Base-by-base conservation (phyloP, 2,888 invertebrate genomes). In the Stenodera caucasica region DNA sequence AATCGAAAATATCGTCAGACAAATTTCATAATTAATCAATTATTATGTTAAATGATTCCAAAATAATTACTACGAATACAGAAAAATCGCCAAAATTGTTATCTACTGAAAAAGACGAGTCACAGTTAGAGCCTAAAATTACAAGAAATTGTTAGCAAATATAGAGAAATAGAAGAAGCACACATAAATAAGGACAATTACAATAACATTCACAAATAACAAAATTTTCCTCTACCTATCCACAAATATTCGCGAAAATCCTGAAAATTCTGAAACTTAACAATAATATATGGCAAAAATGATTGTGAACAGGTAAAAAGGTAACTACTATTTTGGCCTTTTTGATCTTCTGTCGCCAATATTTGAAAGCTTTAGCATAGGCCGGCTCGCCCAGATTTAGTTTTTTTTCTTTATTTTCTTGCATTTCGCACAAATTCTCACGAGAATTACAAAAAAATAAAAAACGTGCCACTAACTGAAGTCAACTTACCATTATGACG, bases 401-500 rank as follows among this genome's bases (percentile, higher is more conserved):
- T 61, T 70, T 68, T 51, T 57, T 62, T 55, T 49, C 52, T 49
- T 58, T 49, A 58, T 55, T 61, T 40, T 23, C 26, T 53, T 33
- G 35, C 40, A 49, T 52, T 30, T 26, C 2, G 26, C 26, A 26
- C 26, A 4, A 4, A 26, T 26, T 26, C 5, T 26, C 26, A 26
- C 2, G 2, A 26, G 26, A 26, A 26, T 5, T 26, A 2, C 26
- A 26, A 26, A 26, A 26, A 4, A 5, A 30, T 9, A 6, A 8
- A 33, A 53, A n/a, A 32, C 21, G 18, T 15, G 23, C 23, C 26
- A 58, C 55, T n/a, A n/a, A n/a, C n/a, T n/a, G n/a, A n/a, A n/a
- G n/a, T n/a, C n/a, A n/a, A 77, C 82, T 82, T 74, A 81, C 82
- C 81, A 82, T 82, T 77, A 72, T 78, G 75, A 72, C 74, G 71